Conservation (phyloP, 2,888 invertebrate genomes). For the Helobdella robusta region DNA sequence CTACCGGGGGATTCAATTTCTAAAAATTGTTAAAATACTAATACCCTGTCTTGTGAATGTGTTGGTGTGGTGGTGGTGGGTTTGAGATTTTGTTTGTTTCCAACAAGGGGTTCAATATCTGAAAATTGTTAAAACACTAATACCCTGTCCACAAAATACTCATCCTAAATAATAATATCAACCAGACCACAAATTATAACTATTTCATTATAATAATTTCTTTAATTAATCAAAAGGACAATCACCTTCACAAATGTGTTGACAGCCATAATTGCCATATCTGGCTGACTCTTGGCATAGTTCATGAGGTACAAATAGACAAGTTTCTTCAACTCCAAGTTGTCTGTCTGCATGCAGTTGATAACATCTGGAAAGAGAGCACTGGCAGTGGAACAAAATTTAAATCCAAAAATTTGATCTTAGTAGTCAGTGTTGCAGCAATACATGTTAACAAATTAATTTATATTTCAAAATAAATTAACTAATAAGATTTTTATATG, state of each 20-base stretch:
- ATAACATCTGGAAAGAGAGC: slow-evolving; percentile 98
- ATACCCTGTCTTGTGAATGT: no score
- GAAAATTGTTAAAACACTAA: neutral
- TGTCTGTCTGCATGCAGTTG: slow-evolving; percentile 99
- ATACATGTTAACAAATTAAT: no score
- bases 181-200: neutral
- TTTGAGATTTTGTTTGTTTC: neutral
- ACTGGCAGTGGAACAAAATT: slow-evolving; percentile 39
- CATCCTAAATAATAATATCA: neutral
- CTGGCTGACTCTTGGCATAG: slow-evolving; percentile 98
- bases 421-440: no score
- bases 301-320: slow-evolving; percentile 99
- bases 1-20: no score
- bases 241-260: slow-evolving; percentile 96
- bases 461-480: neutral
- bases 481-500: no score
- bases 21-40: no score
- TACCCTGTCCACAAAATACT: neutral
- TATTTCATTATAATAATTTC: neutral
- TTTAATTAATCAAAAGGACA: neutral
- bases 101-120: neutral
- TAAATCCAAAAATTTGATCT: neutral
- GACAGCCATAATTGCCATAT: slow-evolving; percentile 99
- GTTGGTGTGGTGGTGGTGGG: neutral
- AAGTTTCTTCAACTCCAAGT: slow-evolving; percentile 91